Base-by-base conservation (phyloP, 1,140 invertebrate genomes). In the Drosophila nannoptera region DNA sequence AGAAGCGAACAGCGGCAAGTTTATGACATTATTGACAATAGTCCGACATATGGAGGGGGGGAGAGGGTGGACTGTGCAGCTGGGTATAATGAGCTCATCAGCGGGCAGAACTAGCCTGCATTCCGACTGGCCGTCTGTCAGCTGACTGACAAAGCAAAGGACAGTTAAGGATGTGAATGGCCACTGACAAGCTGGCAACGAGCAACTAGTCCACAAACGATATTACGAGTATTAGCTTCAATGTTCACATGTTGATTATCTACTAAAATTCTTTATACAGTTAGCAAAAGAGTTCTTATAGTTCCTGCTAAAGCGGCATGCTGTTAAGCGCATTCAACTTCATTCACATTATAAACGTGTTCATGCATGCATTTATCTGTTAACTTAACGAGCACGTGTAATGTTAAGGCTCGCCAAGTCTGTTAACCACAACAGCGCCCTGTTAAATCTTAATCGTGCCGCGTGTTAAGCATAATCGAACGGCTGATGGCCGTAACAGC, bases 81-180 rank as follows among this genome's bases (percentile, higher is more conserved):
- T 61, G 53, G 12, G 32, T 38, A 50, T 56, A 56, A 43, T 66
- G 68, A 66, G 67, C 67, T 56, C 52, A 69, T 16, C 9, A n/a
- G 4, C 32, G 52, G 42, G 62, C 42, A 63, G 16, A 36, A 50
- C 36, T 50, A 43, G 36, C 32, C 61, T 58, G 53, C 50, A 32
- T 9, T 43, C 16, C 62, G 45, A 63, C 48, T 5, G 50, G 22
- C 22, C 42, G 29, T 31, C 60, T 64, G 60, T 64, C 60, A 55
- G n/a, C n/a, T 31, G 43, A 35, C 45, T 68, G 65, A 22, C 59
- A 49, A 46, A 46, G 14, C 14, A 59, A 16, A 56, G n/a, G 40
- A 43, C 36, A 54, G 7, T 12, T 8, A 11, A 56, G 29, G 40
- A 43, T 16, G 14, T 14, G n/a, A 12, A 7, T 43, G 12, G 40